Percentiles rank a stretch among this genome's conserved stretches.
phyloP scores from a whole-genome alignment of 2,888 invertebrate species.

The Lycocerus yunnanus region DNA sequence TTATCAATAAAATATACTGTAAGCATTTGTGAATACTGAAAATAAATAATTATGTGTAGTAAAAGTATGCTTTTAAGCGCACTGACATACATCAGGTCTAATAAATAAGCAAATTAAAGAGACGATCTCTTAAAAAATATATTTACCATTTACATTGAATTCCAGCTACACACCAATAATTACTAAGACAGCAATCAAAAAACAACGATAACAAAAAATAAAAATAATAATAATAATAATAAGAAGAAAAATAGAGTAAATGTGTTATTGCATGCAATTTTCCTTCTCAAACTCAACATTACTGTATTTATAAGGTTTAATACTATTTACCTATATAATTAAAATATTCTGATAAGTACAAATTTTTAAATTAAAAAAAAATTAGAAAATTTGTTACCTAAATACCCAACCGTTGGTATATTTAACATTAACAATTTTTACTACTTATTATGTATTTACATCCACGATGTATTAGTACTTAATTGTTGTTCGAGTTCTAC shows the following conservation, averaged over 20 bases:
- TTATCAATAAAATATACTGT: constrained; percentile 9
- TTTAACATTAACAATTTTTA: constrained; percentile 15
- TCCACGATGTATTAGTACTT: constrained; percentile 3
- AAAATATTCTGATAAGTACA: constrained; percentile 38
- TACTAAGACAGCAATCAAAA: constrained; percentile 1
- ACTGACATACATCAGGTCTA: constrained; percentile 30
- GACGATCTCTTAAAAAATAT: constrained; percentile 5
- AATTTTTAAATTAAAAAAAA: constrained; percentile 25
- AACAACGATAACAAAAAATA: constrained; percentile 14
- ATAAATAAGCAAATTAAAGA: constrained; percentile 11
- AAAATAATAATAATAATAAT: constrained; percentile 28
- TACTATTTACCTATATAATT: constrained; percentile 2
- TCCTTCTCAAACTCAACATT: constrained; percentile 4
- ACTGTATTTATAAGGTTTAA: constrained; percentile 9
- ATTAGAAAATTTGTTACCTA: constrained; percentile 5
- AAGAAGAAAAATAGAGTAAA: constrained; percentile 32
- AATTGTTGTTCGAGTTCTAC: constrained; percentile 14
- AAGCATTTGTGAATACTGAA: constrained; percentile 18
- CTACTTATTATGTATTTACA: constrained; percentile 8
- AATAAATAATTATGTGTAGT: constrained; percentile 19
- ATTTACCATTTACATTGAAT: constrained; percentile 30
- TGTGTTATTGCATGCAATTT: constrained; percentile 38
- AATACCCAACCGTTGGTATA: neutral
- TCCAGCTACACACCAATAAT: constrained; percentile 27
- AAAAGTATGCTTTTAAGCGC: constrained; percentile 24